Base-by-base conservation (phyloP, 2,888 invertebrate genomes). In the Dryobotodes eremita region DNA sequence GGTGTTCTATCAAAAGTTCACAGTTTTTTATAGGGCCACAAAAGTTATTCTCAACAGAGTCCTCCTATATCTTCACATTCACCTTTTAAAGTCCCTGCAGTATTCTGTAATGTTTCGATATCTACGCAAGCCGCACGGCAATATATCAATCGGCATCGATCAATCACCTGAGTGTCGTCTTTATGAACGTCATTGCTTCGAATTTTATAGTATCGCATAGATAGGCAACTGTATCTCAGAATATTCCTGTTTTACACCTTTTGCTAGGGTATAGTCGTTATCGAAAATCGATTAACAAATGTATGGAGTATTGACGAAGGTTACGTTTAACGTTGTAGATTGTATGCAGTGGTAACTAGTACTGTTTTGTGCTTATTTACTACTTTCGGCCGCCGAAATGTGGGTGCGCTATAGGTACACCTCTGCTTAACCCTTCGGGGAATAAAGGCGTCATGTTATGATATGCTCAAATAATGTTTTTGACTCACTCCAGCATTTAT, bases 71-170 rank as follows among this genome's bases (percentile, higher is more conserved):
- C 53, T 57, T 69, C 13, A 48, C 15, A 3, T 78, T 48, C 46
- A 20, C 11, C 53, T 53, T 57, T 68, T 11, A 57, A 53, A 68
- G 64, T 62, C 11, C 7, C 36, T 50, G 23, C 36, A 46, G 15
- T 26, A 73, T 71, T 76, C 26, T 26, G 64, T 61, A 73, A 20
- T 70, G 46, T 74, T 62, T 62, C 23, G 62, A 13, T 80, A 85
- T 80, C 59, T 71, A 59, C 64, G 57, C 50, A 78, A 46, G 23
- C 20, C 20, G 62, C 57, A 46, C 23, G 20, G 74, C 17, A 62
- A 71, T 80, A 73, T 75, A 75, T 84, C 86, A 88, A 79, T 86
- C 69, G 20, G 66, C 59, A 61, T 65, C 83, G 36, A 83, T 86
- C 80, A 74, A 69, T 82, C 77, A 85, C 86, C 68, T 59, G 42